A percentile compares a stretch with the other conserved stretches of the same genome.
Evolutionary conservation across 2,113 vertebrate species (phyloP).

Genomic region (Pseudolaguvia tuberculata): DNA sequence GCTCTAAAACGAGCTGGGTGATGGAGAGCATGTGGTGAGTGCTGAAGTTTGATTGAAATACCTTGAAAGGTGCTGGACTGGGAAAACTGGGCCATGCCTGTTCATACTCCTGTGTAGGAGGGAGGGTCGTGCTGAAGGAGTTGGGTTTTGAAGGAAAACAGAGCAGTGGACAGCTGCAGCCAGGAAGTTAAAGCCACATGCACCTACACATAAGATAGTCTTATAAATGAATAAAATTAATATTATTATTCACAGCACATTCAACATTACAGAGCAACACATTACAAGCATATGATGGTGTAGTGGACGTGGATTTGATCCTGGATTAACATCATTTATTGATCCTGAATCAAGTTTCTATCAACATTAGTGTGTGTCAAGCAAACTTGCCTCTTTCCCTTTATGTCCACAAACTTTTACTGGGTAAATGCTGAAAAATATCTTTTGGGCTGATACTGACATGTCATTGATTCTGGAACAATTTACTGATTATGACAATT

Average conservation of each 20-base stretch:
- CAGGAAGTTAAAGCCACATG: constrained; percentile 54
- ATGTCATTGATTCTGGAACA: too few species aligned
- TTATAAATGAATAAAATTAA: constrained; percentile 12
- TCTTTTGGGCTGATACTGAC: too few species aligned
- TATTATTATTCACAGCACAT: neutral
- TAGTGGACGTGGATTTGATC: too few species aligned
- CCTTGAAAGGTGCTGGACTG: constrained; percentile 58
- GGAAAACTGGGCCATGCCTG: constrained; percentile 37
- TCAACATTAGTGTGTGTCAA: too few species aligned
- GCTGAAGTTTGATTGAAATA: constrained; percentile 56
- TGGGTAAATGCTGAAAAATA: too few species aligned
- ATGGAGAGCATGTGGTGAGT: constrained; percentile 56
- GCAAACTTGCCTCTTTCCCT: too few species aligned
- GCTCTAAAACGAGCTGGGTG: constrained; percentile 55
- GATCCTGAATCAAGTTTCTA: too few species aligned
- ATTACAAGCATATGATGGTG: neutral
- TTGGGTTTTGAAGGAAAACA: constrained; percentile 64
- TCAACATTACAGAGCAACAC: neutral
- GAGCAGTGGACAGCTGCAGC: constrained; percentile 55
- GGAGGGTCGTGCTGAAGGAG: constrained; percentile 36
- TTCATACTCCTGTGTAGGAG: constrained; percentile 49
- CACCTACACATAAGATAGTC: constrained; percentile 25
- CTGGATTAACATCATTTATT: too few species aligned
- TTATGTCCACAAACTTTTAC: too few species aligned
- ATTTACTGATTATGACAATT: too few species aligned